Base-by-base conservation (phyloP, 2,113 vertebrate genomes). In the Peromyscus leucopus region DNA sequence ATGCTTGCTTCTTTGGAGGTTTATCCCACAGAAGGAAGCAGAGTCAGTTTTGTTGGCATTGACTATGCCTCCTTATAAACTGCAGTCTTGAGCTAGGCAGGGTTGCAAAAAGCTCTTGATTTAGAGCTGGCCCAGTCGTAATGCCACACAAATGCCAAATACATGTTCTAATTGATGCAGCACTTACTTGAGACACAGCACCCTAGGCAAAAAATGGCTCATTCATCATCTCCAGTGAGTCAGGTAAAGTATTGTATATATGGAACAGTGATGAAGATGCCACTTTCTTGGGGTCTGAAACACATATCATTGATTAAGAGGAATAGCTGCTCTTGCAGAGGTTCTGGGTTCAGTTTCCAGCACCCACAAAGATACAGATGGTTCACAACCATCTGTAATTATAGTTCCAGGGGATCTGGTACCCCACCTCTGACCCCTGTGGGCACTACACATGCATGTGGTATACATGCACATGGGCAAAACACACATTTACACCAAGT, bases 181-280 rank as follows among this genome's bases (percentile, higher is more conserved):
- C 36, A 72, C 61, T 96, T 93, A n/a, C 71, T 89, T 85, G 79
- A 95, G 31, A 78, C 8, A 74, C 55, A 92, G 61, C 65, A 94
- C 93, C 92, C 72, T 83, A 51, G 67, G 84, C 80, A 61, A 79
- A 71, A 80, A 75, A 83, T 67, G n/a, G 85, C 36, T 67, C 78
- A 51, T 72, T 57, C 19, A 69, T 87, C 90, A 69, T 87, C 90
- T 19, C 11, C 75, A 79, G 7, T 42, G 78, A 84, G 51, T 93
- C 93, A 39, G 0, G 31, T 72, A 59, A 78, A 94, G 36, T 33
- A 26, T 91, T 51, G 48, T 16, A 36, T 16, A 36, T 93, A 22
- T 61, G 59, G 51, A 88, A 83, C 71, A 31, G 46, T 1, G 6
- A 26, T 42, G 24, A 59, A 48, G 74, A 82, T 24, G 85, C 11